Base-by-base conservation (phyloP, 2,888 invertebrate genomes). In the Slavum lentiscoides region DNA sequence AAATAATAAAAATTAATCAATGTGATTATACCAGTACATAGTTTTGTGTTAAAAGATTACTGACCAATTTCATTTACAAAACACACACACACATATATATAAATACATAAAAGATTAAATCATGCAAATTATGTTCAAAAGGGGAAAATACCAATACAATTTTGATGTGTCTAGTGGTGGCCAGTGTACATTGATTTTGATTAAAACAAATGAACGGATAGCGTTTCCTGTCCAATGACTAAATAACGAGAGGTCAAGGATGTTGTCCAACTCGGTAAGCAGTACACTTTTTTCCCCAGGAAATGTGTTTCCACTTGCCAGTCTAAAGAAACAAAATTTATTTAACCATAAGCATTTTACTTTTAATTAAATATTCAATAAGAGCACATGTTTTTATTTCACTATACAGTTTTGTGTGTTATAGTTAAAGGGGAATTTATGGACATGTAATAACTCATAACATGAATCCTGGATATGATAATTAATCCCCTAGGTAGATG, bases 1-100 rank as follows among this genome's bases (percentile, higher is more conserved):
- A 30, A 94, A 92, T 87, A 93, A 95, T 83, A 95, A 86, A 84
- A 92, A 91, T 0, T 94, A 91, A 86, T 95, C 95, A 15, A 94
- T 87, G 62, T 92, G 90, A 84, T 92, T 92, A 82, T 93, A 90
- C 68, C 91, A 89, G 85, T 89, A 94, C 13, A 91, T 91, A 70
- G 92, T 90, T 91, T 89, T 0, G 93, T 90, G 17, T 6, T 84
- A 91, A 87, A 81, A 94, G 89, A 30, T 83, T 94, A 5, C 37
- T n/a, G 8, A 55, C 55, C 5, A 55, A 69, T 23, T 49, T n/a
- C 58, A 8, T 37, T 5, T 58, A 70, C 58, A 17, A n/a, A 70
- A 70, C 13, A 49, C 3, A 49, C 49, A 49, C 15, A 43, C 37
- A 30, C 55, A 30, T 30, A 30, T 37, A 66, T 19, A 19, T 30